phyloP scores from a whole-genome alignment of 2,888 invertebrate species.

The Auanema sp. region DNA sequence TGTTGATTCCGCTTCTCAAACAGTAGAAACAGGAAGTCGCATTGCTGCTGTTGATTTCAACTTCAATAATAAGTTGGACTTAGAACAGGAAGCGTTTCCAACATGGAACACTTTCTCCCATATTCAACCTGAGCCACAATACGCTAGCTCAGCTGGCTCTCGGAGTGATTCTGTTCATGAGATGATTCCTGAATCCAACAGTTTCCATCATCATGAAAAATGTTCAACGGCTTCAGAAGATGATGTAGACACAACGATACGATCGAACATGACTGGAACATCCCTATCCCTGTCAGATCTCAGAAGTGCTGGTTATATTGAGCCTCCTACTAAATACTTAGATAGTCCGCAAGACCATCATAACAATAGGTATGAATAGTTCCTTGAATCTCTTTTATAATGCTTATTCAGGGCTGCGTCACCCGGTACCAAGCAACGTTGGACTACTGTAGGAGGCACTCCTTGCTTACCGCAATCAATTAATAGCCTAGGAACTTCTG shows the following conservation, averaged over 20 bases:
- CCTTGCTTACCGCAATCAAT: constrained; percentile 13
- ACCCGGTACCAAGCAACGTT: constrained; percentile 14
- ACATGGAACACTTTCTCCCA: constrained; percentile 6
- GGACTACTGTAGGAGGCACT: constrained; percentile 18
- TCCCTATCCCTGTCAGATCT: constrained; percentile 21
- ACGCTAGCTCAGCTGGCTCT: constrained; percentile 18
- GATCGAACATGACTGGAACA: constrained; percentile 10
- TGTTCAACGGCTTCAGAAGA: constrained; percentile 5
- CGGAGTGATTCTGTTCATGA: constrained; percentile 24
- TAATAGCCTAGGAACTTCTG: constrained; percentile 8
- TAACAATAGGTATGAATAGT: neutral
- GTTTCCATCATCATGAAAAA: constrained; percentile 12
- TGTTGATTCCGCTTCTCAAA: constrained; percentile 43
- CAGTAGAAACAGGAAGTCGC: constrained; percentile 30
- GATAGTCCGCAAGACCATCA: no score
- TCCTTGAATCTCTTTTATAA: neutral
- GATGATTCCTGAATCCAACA: constrained; percentile 23
- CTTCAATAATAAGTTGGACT: constrained; percentile 32
- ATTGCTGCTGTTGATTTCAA: constrained; percentile 34
- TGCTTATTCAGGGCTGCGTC: constrained; percentile 22
- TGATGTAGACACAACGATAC: constrained; percentile 19
- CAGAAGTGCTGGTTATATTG: constrained; percentile 8
- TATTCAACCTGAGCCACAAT: constrained; percentile 13
- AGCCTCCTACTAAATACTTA: constrained; percentile 4
- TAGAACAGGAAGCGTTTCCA: constrained; percentile 19